Conservation (phyloP, 2,797 vertebrate genomes). For the Gymnothorax javanicus region DNA sequence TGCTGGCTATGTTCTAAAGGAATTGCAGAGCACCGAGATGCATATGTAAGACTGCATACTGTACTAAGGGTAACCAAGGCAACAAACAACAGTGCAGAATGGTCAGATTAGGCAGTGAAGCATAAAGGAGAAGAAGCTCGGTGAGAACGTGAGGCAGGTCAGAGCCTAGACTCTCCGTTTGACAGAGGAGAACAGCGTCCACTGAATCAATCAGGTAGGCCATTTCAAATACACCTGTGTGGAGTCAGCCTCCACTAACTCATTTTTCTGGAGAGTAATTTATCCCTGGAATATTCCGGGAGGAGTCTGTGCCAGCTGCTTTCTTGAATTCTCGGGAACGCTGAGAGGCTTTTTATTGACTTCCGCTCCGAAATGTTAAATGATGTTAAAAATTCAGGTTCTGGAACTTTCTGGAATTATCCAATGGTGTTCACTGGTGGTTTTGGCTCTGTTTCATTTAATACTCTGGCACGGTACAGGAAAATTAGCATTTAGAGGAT, state of each 20-base stretch:
- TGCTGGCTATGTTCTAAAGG: constrained; percentile 27
- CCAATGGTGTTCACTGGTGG: not conserved
- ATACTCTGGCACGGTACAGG: not conserved
- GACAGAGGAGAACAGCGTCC: not conserved
- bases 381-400: not conserved
- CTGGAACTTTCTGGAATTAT: not conserved
- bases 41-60: constrained; percentile 24
- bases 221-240: not conserved
- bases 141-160: constrained; percentile 26
- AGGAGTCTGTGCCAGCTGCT: not conserved
- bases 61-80: constrained; percentile 69
- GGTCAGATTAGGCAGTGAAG: constrained; percentile 68
- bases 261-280: not conserved
- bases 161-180: not conserved
- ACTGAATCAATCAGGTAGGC: constrained; percentile 7
- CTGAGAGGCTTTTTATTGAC: not conserved
- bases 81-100: constrained; percentile 72
- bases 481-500: not conserved
- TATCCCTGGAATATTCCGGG: constrained; percentile 4
- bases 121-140: constrained; percentile 61
- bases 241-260: not conserved
- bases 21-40: constrained; percentile 18
- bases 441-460: not conserved
- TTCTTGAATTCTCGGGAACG: not conserved
- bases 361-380: not conserved